Conservation (phyloP, 1,140 invertebrate species). For the Meloidogyne floridensis region DNA sequence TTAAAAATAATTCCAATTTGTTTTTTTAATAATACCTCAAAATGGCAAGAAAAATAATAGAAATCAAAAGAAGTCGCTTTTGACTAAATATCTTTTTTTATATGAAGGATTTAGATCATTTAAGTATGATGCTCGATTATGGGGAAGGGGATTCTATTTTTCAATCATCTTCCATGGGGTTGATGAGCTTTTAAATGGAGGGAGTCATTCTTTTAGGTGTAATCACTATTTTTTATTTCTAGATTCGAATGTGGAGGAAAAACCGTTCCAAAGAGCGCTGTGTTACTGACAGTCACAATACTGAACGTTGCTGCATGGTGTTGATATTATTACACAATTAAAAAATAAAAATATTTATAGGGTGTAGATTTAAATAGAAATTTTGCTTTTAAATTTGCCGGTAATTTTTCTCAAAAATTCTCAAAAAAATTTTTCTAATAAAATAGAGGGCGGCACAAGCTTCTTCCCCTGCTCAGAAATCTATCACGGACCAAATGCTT, state of each 20-base stretch:
- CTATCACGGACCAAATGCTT: conserved; percentile 58
- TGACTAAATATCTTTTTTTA: no score
- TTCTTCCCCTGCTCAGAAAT: conserved; percentile 65
- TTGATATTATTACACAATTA: not conserved
- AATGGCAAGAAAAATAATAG: no score
- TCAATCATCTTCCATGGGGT: no score
- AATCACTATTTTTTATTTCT: not conserved
- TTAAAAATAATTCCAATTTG: no score
- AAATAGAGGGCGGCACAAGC: conserved; percentile 54
- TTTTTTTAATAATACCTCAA: no score
- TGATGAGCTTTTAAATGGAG: no score
- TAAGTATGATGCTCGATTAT: no score
- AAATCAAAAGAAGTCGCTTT: no score
- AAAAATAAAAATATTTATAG: not conserved
- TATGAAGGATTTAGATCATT: no score
- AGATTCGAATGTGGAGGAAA: conserved; percentile 61
- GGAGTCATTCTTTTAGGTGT: no score
- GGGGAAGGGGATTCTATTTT: no score
- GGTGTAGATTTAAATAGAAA: conserved; percentile 64
- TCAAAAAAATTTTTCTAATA: not conserved
- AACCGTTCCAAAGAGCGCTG: conserved; percentile 56
- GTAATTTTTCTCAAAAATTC: conserved; percentile 24
- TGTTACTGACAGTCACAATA: conserved; percentile 42
- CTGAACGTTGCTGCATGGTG: conserved; percentile 46
- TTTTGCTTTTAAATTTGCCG: conserved; percentile 50